Conservation (phyloP, 2,113 vertebrate genomes). For the Myocastor coypus region DNA sequence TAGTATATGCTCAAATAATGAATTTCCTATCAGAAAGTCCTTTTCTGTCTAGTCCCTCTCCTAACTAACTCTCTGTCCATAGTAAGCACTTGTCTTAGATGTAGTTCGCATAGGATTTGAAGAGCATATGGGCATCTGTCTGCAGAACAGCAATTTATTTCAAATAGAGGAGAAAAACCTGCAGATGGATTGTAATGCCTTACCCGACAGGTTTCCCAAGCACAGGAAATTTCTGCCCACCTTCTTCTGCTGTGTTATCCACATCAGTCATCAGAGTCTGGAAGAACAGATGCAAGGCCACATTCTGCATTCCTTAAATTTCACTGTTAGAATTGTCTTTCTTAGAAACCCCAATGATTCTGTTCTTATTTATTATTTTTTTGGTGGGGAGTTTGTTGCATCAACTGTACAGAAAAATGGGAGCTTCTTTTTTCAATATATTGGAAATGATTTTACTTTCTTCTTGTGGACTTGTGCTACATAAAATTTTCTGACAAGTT, state of each 20-base stretch:
- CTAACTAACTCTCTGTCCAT: not conserved
- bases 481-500: not conserved
- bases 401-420: not conserved
- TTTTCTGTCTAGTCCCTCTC: not conserved
- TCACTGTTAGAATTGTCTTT: too few relatives aligned
- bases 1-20: not conserved
- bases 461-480: not conserved
- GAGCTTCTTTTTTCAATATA: not conserved
- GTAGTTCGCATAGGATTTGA: not conserved
- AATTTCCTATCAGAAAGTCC: not conserved
- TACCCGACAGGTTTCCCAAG: too few relatives aligned
- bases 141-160: not conserved
- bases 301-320: too few relatives aligned
- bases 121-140: not conserved
- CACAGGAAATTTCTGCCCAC: not conserved
- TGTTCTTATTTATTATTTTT: not conserved
- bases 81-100: not conserved
- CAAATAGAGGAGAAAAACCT: not conserved
- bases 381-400: not conserved
- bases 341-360: not conserved
- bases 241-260: not conserved
- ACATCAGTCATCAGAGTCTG: not conserved
- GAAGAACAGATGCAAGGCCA: not conserved
- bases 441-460: not conserved
- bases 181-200: not conserved